phyloP scores from a whole-genome alignment of 2,797 vertebrate species.

The Erpetoichthys calabaricus region DNA sequence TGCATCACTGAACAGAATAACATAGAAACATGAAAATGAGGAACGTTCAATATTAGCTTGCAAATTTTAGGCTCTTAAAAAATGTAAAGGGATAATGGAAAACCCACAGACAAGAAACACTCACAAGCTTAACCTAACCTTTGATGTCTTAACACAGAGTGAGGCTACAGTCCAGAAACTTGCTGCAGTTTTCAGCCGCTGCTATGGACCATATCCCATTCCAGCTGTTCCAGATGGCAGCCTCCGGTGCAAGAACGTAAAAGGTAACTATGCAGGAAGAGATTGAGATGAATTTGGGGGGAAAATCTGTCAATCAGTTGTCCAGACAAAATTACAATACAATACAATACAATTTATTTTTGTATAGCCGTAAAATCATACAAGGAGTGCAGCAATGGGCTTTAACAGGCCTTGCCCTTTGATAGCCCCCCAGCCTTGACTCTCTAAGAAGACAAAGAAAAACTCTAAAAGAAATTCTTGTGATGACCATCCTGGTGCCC shows the following conservation, averaged over 20 bases:
- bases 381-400: too few relatives aligned
- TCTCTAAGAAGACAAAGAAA: too few relatives aligned
- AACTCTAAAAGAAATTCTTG: too few relatives aligned
- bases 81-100: not conserved
- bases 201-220: conserved; percentile 65
- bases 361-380: too few relatives aligned
- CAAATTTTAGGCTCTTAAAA: not conserved
- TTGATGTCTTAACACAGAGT: conserved; percentile 35
- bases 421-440: too few relatives aligned
- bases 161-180: conserved; percentile 64
- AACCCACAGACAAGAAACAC: not conserved
- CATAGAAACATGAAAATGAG: not conserved
- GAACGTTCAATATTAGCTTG: not conserved
- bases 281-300: too few relatives aligned
- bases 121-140: not conserved
- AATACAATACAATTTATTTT: too few relatives aligned
- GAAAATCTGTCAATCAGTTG: too few relatives aligned
- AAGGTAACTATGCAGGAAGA: conserved; percentile 31
- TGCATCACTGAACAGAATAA: too few relatives aligned
- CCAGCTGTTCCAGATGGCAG: conserved; percentile 49
- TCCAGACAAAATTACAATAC: not conserved
- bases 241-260: conserved; percentile 40
- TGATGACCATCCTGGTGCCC: not conserved
- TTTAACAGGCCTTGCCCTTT: too few relatives aligned
- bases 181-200: conserved; percentile 61